phyloP scores from a whole-genome alignment of 2,888 invertebrate genomes.

The Globia sparganii region DNA sequence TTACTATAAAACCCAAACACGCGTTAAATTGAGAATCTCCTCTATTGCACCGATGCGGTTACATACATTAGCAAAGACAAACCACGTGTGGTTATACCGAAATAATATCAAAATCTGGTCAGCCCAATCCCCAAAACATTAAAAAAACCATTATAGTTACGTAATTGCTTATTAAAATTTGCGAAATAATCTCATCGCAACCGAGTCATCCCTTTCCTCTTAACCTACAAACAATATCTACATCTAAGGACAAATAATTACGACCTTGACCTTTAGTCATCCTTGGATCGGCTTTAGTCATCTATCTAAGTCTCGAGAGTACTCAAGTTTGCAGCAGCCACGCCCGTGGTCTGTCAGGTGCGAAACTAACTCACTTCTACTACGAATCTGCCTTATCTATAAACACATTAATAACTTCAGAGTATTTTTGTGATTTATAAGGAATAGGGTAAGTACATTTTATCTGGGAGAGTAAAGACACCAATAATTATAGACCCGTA shows the following conservation, averaged over 20 bases:
- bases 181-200: slow-evolving; percentile 30
- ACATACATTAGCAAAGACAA: neutral
- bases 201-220: slow-evolving; percentile 12
- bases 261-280: slow-evolving; percentile 43
- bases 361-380: slow-evolving; percentile 46
- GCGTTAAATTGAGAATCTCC: neutral
- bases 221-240: slow-evolving; percentile 26
- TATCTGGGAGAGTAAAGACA: neutral
- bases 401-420: slow-evolving; percentile 29
- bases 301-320: slow-evolving; percentile 44
- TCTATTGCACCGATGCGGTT: neutral
- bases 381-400: slow-evolving; percentile 24
- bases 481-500: neutral
- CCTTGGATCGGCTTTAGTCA: slow-evolving; percentile 40
- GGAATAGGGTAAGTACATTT: neutral
- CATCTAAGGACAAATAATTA: slow-evolving; percentile 43
- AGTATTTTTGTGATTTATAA: slow-evolving; percentile 18
- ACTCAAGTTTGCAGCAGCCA: slow-evolving; percentile 50
- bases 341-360: slow-evolving; percentile 52
- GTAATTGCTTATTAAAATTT: slow-evolving; percentile 33
- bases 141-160: slow-evolving; percentile 21
- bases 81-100: slow-evolving; percentile 1
- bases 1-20: neutral
- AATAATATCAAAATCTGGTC: slow-evolving; percentile 15
- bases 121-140: slow-evolving; percentile 14